Percentiles rank a stretch among this genome's conserved stretches.
Conservation (phyloP, 2,797 vertebrate species). For the Buphagus erythrorhynchus region DNA sequence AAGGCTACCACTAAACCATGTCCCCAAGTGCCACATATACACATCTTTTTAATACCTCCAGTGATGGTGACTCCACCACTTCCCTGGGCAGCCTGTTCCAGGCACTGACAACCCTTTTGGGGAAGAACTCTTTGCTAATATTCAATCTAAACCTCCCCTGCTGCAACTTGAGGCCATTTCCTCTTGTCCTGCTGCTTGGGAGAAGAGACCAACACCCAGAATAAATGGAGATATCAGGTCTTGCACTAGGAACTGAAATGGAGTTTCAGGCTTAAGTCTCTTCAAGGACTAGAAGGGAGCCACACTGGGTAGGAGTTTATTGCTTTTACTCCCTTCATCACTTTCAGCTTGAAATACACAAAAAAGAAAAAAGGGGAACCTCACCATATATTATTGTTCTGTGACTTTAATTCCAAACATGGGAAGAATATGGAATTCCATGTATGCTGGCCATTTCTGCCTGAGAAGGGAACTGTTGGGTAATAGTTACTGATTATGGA, state of each 20-base stretch:
- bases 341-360: neutral
- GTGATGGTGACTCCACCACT: neutral
- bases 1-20: neutral
- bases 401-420: neutral
- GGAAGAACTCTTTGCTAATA: neutral
- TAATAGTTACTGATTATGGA: neutral
- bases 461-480: neutral
- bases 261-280: neutral
- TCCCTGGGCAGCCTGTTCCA: neutral
- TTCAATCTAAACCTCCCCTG: neutral
- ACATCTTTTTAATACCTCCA: neutral
- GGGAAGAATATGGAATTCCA: neutral
- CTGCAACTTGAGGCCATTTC: neutral
- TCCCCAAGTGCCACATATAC: neutral
- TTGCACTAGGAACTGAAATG: neutral
- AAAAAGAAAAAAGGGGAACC: neutral
- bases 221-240: neutral
- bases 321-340: neutral
- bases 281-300: neutral
- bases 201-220: neutral
- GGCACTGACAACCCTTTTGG: neutral
- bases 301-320: neutral
- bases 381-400: neutral
- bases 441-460: neutral
- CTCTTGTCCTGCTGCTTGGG: neutral